A percentile compares a stretch with the other conserved stretches of the same genome.
These are phyloP conservation scores for Cottus gobio DNA, from an alignment of 2,113 vertebrate genomes.

Conservation along the genomic window DNA sequence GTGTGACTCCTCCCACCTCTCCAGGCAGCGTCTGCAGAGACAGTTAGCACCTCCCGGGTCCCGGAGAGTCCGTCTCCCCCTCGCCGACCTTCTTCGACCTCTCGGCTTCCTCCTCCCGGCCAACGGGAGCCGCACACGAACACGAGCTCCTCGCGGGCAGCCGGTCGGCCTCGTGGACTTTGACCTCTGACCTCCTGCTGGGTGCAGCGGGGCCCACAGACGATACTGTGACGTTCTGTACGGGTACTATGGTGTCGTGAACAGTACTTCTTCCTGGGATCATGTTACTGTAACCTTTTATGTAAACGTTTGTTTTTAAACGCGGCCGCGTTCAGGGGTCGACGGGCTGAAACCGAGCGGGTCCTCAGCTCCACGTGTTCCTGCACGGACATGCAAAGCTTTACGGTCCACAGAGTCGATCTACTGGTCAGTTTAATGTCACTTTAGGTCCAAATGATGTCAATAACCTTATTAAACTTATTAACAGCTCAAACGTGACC, in stretches of 20 bases:
- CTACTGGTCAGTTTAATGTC: not conserved
- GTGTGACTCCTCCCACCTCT: not conserved
- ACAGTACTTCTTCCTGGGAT: constrained; percentile 47
- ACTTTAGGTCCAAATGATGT: constrained; percentile 32
- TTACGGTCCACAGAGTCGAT: not conserved
- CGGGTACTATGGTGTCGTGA: constrained; percentile 46
- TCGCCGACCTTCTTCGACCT: constrained; percentile 40
- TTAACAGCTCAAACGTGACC: not conserved
- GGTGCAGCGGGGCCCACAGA: not conserved
- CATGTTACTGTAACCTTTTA: constrained; percentile 49
- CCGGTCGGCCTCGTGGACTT: not conserved
- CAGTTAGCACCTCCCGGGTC: no score
- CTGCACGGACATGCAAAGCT: constrained; percentile 11
- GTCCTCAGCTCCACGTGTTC: not conserved
- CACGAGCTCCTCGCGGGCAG: constrained; percentile 8
- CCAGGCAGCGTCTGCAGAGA: constrained; percentile 77
- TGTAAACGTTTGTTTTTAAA: not conserved
- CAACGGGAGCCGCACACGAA: constrained; percentile 43
- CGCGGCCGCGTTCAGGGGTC: not conserved
- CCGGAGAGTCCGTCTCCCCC: constrained; percentile 25
- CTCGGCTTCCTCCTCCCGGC: constrained; percentile 29
- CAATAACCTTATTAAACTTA: constrained; percentile 3
- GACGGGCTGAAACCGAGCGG: not conserved
- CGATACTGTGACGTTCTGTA: constrained; percentile 34
- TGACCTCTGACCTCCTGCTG: constrained; percentile 12